Evolutionary conservation across 1,140 invertebrate genomes (phyloP), one percentile per base, ranked within the genome.

Genomic region (Neotoxoptera formosana): DNA sequence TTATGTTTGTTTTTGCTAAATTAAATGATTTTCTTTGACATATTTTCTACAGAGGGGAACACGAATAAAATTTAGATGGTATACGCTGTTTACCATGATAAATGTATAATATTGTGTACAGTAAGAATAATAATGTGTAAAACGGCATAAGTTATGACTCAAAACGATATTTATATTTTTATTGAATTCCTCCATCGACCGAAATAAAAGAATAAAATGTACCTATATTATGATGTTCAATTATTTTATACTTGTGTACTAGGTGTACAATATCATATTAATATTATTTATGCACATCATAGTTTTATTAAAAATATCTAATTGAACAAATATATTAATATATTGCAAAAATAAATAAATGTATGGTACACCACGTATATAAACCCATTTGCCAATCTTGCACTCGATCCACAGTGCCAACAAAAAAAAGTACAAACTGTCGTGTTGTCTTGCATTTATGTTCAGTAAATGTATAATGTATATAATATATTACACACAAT

Each of bases 401-500:
- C 23, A 88, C 34, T 88, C 14, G 30, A 53, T 87, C 45, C 45
- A 47, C 6, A 17, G 25, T 45, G 41, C 86, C 30, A 90, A 67
- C 23, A 41, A 90, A 90, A 36, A 51, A 89, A 67, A 90, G 30
- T 67, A 90, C 36, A 36, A 67, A 90, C 9, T 90, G 20, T 60
- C 88, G 88, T 90, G 88, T 67, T 30, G 41, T 45, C 60, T 67
- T 45, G 23, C 89, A 67, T 90, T 90, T 36, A 60, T 60, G 25
- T 60, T 41, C 67, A 67, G 60, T 90, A 90, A 89, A 89, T 89
- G 3, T 86, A 83, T 83, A 21, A 83, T 83, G 34, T 83, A 21
- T 36, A 21, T 21, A 34, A n/a, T 87, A 48, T 48, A 89, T n/a
- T 53, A 36, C 11, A 56, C 83, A 41, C 47, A 30, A 34, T 88